Evolutionary conservation across 2,113 vertebrate genomes (phyloP), one percentile per base, ranked within the genome.

Genomic region (Zingel zingel): DNA sequence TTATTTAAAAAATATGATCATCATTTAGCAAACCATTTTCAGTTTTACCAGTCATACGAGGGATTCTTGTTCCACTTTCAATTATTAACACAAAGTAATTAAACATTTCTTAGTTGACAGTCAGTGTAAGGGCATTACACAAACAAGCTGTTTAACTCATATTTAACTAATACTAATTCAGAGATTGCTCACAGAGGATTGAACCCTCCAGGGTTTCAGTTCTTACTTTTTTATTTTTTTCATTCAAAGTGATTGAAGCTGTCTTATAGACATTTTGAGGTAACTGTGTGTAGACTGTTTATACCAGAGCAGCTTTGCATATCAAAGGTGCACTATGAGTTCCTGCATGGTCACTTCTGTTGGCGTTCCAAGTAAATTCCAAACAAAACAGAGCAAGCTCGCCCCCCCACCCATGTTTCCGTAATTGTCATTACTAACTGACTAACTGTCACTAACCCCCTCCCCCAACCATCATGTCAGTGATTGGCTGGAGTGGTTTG

Each of bases 231-330:
- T 56, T 61, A 6, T 33, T 7, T 75, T 61, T 71, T 67, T 61
- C 11, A 27, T 63, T 56, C 5, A 66, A 68, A 62, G 33, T 6
- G 39, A 77, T 68, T 69, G 30, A 76, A 62, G 27, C 39, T 72
- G 27, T 74, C 54, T 70, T 30, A 63, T 9, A 72, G 45, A 58
- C 30, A 25, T 47, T 67, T 23, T 67, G 18, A 74, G 33, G 78
- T 71, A 72, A 56, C 64, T 19, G 23, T 45, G 66, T 21, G 47
- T 58, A 47, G 43, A 59, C 39, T 48, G 23, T 67, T 50, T 70
- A 47, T 59, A 72, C 5, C n/a, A 36, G 30, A 63, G 33, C 77
- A 73, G 45, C 56, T 83, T 50, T 81, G 62, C 77, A 54, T 51
- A 75, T 69, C 63, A 58, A 36, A 36, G 36, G 36, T 36, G 36